phyloP scores from a whole-genome alignment of 92 coral and sea anemone species.

The Isaurus tuberculatus region DNA sequence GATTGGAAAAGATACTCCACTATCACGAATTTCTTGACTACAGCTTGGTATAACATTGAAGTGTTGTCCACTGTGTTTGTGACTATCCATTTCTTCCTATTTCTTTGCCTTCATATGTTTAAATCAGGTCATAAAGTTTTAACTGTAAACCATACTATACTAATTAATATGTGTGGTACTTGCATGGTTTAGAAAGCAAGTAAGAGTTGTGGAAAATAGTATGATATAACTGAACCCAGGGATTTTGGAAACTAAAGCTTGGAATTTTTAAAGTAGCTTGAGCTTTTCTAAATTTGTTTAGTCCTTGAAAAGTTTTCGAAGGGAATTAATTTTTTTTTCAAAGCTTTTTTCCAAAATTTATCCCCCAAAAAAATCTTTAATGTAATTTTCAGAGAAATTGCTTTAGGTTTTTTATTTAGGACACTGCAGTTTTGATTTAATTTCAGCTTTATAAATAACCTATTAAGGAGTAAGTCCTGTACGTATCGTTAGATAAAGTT shows the following conservation, averaged over 20 bases:
- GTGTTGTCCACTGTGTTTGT: neutral
- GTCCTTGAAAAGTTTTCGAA: neutral
- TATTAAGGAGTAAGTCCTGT: too few relatives aligned
- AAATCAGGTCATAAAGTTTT: neutral
- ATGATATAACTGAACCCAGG: neutral
- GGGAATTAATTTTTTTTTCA: neutral
- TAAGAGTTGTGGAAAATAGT: neutral
- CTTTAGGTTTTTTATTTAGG: too few relatives aligned
- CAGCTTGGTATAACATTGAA: neutral
- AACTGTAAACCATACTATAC: neutral
- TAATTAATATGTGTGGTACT: neutral
- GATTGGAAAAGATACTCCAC: neutral
- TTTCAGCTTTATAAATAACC: too few relatives aligned
- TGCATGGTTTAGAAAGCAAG: neutral
- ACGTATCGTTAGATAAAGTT: too few relatives aligned
- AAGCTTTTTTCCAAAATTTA: too few relatives aligned
- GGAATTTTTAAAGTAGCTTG: neutral
- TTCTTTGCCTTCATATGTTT: neutral
- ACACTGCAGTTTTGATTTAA: too few relatives aligned
- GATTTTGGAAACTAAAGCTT: neutral
- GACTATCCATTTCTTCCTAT: neutral
- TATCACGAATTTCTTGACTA: neutral
- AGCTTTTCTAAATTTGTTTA: neutral
- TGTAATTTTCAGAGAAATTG: too few relatives aligned
- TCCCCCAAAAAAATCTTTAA: too few relatives aligned